Evolutionary conservation across 2,113 vertebrate genomes (phyloP), one percentile per base, ranked within the genome.

Genomic region (Xiphophorus maculatus): DNA sequence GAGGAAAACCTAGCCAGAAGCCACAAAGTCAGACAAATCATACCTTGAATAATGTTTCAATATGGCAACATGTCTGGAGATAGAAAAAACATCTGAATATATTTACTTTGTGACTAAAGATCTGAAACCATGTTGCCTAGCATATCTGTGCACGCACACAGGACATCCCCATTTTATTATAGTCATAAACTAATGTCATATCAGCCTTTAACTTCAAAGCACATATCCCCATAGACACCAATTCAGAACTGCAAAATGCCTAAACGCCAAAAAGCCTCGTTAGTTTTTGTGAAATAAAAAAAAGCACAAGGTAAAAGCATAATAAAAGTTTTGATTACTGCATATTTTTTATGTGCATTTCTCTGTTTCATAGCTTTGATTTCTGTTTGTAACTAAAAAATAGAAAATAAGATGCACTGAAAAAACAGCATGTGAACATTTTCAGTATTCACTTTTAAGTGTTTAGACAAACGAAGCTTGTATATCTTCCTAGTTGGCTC

Each of bases 401-500:
- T 25, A 22, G 48, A 22, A 15, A 54, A 15, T 17, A 51, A 15
- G 13, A 51, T 5, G 13, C 17, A 17, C 3, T 51, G 17, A 15
- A 51, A 54, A 5, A 54, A 8, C 5, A 54, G 19, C 22, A 54
- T 54, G 6, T 29, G 13, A 73, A 61, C 10, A 35, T 14, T 82
- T 79, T 71, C 83, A 82, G 73, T 64, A 69, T 76, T 66, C 66
- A 42, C 62, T 84, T 61, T 83, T 81, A 71, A 63, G 58, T 71
- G 63, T 74, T 78, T 74, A 78, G 66, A 84, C 76, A 82, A 80
- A 84, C 71, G 82, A 71, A 65, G 0, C 2, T 42, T 70, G 79
- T 65, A 40, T 69, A 74, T 87, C 67, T 79, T 67, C 25, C 74
- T 67, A 7, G 75, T 66, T 87, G 81, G 81, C 79, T 71, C n/a